A percentile compares a stretch with the other conserved stretches of the same genome.
phyloP scores from a whole-genome alignment of 2,888 invertebrate species.

The Parascotia fuliginaria region DNA sequence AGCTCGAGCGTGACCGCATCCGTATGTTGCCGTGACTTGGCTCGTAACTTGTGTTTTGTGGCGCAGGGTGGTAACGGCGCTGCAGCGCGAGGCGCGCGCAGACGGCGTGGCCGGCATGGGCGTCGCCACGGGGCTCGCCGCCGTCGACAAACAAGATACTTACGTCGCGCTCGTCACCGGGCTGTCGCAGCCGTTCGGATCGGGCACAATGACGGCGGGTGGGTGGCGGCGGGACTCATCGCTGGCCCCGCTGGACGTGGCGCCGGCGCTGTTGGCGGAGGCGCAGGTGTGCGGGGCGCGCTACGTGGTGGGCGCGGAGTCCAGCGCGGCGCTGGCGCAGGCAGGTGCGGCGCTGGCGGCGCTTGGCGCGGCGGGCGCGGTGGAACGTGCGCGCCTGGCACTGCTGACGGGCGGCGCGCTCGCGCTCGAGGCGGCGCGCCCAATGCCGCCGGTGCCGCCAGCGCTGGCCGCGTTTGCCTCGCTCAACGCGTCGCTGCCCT shows the following conservation, averaged over 20 bases:
- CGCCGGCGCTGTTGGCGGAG: conserved; percentile 71
- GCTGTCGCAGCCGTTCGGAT: conserved; percentile 62
- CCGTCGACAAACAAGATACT: conserved; percentile 87
- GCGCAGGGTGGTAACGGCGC: conserved; percentile 50
- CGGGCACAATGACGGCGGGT: conserved; percentile 44
- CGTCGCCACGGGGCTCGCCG: conserved; percentile 72
- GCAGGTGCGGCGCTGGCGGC: conserved; percentile 34
- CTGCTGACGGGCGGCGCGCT: conserved; percentile 42
- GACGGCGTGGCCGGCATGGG: conserved; percentile 20
- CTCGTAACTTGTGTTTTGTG: too few relatives aligned
- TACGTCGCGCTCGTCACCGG: conserved; percentile 89
- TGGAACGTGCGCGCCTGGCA: conserved; percentile 52
- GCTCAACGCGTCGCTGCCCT: conserved; percentile 63
- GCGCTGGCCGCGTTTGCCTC: conserved; percentile 32
- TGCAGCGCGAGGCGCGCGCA: conserved; percentile 50
- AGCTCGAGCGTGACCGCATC: too few relatives aligned
- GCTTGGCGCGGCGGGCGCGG: conserved; percentile 38
- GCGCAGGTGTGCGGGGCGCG: conserved; percentile 69
- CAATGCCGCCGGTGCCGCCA: conserved; percentile 37
- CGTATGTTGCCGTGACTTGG: too few relatives aligned
- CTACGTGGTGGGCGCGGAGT: conserved; percentile 72
- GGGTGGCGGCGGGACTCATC: conserved; percentile 64
- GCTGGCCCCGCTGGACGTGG: conserved; percentile 60
- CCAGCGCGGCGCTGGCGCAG: conserved; percentile 59
- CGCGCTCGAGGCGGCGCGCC: conserved; percentile 30